Evolutionary conservation across 2,888 invertebrate genomes (phyloP), one percentile per base, ranked within the genome.

Genomic region (Baccha elongata): DNA sequence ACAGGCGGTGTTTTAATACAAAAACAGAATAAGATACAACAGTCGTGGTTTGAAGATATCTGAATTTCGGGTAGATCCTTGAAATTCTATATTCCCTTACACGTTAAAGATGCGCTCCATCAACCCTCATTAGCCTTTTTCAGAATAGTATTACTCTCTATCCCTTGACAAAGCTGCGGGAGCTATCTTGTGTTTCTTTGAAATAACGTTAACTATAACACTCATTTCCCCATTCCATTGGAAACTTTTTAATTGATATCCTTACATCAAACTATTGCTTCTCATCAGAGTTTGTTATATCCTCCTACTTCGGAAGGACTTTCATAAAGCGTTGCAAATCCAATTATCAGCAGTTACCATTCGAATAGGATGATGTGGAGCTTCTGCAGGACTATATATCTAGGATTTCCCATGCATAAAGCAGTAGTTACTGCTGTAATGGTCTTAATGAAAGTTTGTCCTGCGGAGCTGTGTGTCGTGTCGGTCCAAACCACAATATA

Each of bases 201-300:
- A 65, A 68, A 40, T 13, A 29, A 10, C 35, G 52, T 52, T 37
- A 26, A 58, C 42, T 48, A 53, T 37, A 26, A 46, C 44, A 46
- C 35, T 32, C 26, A 35, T 32, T 42, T 55, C n/a, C 81, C 13
- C 73, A 52, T 73, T 68, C 68, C 72, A 64, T 64, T 58, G 52
- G 7, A 65, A 83, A 83, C 71, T 83, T 83, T 58, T 81, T 83
- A 83, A 83, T 83, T 83, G 83, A 83, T 83, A 83, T 83, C 83
- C 78, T 83, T 78, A 83, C 83, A 83, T 83, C 78, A 83, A 78
- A 78, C 78, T 83, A 78, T 76, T 76, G 75, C 81, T 58, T 19
- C 26, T 40, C 44, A 52, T 62, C 65, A 26, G 58, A 13, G 11
- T 8, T 15, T 42, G 15, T 55, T 19, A 32, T 53, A n/a, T 37